Conservation (phyloP, 1,140 invertebrate species). For the Himalopsyche phryganea region DNA sequence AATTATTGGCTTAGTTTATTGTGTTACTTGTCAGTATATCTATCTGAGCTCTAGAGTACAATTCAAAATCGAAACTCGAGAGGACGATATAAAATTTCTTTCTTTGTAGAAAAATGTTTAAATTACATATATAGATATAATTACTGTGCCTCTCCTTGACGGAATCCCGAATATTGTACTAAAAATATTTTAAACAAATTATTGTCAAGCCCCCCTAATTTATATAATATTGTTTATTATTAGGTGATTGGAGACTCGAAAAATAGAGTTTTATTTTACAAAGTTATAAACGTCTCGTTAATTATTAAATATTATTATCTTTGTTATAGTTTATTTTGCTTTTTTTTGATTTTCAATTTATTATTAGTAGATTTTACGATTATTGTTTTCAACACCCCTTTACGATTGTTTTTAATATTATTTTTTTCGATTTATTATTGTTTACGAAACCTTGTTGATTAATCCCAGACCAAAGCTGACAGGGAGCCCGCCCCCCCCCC, state of each 20-base stretch:
- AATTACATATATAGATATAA: too few species aligned
- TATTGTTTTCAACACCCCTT: conserved; percentile 20
- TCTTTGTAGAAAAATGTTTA: too few species aligned
- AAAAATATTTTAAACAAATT: conserved; percentile 17
- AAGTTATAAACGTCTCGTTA: conserved; percentile 33
- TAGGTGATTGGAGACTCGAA: conserved; percentile 34
- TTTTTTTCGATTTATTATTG: conserved; percentile 17
- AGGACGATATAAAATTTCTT: too few species aligned
- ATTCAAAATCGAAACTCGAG: too few species aligned
- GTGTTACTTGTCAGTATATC: too few species aligned
- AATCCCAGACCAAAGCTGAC: conserved; percentile 29
- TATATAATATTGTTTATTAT: conserved; percentile 32
- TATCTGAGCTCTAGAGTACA: too few species aligned
- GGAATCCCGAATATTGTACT: conserved; percentile 23
- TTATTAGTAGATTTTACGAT: conserved; percentile 6
- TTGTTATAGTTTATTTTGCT: conserved; percentile 29
- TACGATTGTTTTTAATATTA: conserved; percentile 13
- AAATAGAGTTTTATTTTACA: conserved; percentile 36
- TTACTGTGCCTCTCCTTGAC: conserved; percentile 7
- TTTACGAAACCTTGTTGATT: conserved; percentile 25
- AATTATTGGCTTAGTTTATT: too few species aligned
- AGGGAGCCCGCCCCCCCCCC: conserved; percentile 9
- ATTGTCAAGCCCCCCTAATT: conserved; percentile 24
- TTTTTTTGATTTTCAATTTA: conserved; percentile 10
- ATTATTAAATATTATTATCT: conserved; percentile 28